Base-by-base conservation (phyloP, 1,140 invertebrate genomes). In the Aphelinus atriplicis region DNA sequence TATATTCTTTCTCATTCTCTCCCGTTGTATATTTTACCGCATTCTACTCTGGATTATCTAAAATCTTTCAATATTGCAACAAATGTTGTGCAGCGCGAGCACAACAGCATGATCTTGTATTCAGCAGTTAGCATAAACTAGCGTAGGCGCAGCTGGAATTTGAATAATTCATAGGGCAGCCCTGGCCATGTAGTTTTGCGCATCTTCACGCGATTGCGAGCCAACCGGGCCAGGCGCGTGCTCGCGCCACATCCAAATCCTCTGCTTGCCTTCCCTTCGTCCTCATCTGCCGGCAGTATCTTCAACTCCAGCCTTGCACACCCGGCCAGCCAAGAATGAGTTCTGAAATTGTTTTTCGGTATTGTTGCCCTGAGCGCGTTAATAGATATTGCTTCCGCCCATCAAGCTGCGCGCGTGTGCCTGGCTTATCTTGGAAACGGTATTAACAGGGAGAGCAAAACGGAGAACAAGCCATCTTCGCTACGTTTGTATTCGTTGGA, bases 381-480 rank as follows among this genome's bases (percentile, higher is more conserved):
- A 74, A 74, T 74, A 74, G 72, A 74, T 68, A 68, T 68, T 68
- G 65, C 65, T 74, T 74, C 57, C 65, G 45, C n/a, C 57, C 58
- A 55, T 68, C 65, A 68, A 62, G 62, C 50, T 48, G 26, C 55
- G 55, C 7, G 7, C 55, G 26, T 46, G 7, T 0, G 1, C 5
- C 6, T 45, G 56, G 66, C 66, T 68, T 68, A 68, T 68, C 66
- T 58, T 46, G 10, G 47, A 58, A 48, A 4, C 26, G 63, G 55
- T 26, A 50, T 65, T 73, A 58, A 58, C 57, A 62, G 60, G 7
- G 69, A 26, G 26, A 26, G 26, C 26, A 26, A 26, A 26, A 26
- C 26, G 26, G 26, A 26, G 26, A 26, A 26, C 26, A 26, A 26
- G 26, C 57, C 45, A 7, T 3, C 57, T 3, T n/a, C n/a, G 2